Evolutionary conservation across 1,140 invertebrate genomes (phyloP), one percentile per base, ranked within the genome.

Genomic region (Lepidurus apus): DNA sequence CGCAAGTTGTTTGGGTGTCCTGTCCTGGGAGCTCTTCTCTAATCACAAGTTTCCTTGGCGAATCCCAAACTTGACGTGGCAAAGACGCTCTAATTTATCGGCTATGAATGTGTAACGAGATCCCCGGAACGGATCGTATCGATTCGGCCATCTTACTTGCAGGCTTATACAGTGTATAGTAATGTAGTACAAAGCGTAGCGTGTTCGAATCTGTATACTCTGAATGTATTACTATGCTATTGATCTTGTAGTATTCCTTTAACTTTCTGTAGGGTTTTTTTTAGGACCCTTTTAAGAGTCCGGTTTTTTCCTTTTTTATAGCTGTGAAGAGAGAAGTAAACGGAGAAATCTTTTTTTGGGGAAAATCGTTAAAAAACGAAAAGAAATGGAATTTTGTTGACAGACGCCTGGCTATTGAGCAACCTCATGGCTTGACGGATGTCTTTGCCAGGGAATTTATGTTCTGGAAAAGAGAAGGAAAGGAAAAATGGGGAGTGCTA

Each of bases 351-450:
- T 65, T 65, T 65, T 65, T 13, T 65, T 21, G 53, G 53, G 13
- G 7, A 1, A 65, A 65, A 65, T n/a, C 7, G 53, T 13, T 65
- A 21, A 21, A 11, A 3, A 65, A 7, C n/a, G 53, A 65, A n/a
- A 65, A 65, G 53, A 9, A 21, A 65, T 65, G 53, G 53, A 65
- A 65, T 21, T 65, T 65, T 13, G 53, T 65, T 65, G 53, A 65
- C 53, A 65, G 53, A 65, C 53, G 53, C 53, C 21, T 65, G 53
- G n/a, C 53, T n/a, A 65, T 65, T 65, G 47, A 65, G 21, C 53
- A 65, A 17, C 53, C 21, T 21, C 53, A 21, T 65, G 53, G 4
- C 53, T 65, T 65, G 53, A 65, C 21, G 53, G 53, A 65, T 65
- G 53, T 65, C 53, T 65, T 65, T 65, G 8, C 53, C 53, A 65